Evolutionary conservation across 2,113 vertebrate species (phyloP).

Genomic region (Scytalopus superciliaris): DNA sequence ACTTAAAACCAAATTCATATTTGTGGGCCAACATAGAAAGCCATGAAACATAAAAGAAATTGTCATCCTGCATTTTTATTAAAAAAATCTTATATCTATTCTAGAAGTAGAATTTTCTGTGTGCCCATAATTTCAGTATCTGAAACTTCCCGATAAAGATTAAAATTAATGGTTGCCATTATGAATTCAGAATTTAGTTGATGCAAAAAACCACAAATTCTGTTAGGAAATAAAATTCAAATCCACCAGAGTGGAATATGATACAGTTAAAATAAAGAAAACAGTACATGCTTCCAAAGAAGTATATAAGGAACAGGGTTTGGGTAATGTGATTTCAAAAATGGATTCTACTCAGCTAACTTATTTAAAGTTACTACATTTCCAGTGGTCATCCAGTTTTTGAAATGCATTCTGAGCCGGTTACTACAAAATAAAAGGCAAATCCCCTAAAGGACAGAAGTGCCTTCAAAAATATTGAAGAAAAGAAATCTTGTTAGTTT

Average conservation of each 20-base stretch:
- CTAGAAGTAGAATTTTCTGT: not conserved
- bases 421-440: not conserved
- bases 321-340: not conserved
- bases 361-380: not conserved
- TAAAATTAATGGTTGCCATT: not conserved
- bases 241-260: not conserved
- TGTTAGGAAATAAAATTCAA: not conserved
- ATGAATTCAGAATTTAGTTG: not conserved
- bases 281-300: not conserved
- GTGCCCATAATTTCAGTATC: not conserved
- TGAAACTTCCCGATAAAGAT: not conserved
- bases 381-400: not conserved
- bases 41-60: not conserved
- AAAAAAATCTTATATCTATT: not conserved
- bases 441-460: not conserved
- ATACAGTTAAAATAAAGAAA: not conserved
- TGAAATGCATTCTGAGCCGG: not conserved
- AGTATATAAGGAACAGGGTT: not conserved
- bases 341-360: not conserved
- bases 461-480: not conserved
- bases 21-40: not conserved
- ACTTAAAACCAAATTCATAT: not conserved
- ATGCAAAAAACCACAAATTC: not conserved
- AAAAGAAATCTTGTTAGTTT: not conserved
- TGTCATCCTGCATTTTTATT: not conserved